Conservation (phyloP, 2,113 vertebrate genomes). For the Hoplias malabaricus region DNA sequence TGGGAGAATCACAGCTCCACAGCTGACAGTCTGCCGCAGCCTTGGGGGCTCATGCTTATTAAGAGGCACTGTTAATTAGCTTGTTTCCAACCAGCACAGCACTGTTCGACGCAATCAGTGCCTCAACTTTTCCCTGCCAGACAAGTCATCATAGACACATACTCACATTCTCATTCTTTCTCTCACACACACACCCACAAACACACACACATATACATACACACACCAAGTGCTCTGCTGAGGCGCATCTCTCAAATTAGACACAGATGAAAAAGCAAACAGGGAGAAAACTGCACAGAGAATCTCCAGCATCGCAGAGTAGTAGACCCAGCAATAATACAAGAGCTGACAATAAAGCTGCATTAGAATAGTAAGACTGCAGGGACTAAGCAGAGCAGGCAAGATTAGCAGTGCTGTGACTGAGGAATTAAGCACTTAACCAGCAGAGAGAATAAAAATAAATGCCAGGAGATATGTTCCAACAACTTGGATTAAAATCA, state of each 20-base stretch:
- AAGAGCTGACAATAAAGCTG: slow-evolving; percentile 24
- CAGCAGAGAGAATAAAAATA: not conserved
- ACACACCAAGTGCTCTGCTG: slow-evolving; percentile 48
- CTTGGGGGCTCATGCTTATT: slow-evolving; percentile 41
- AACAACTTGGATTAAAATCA: not conserved
- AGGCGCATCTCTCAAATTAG: slow-evolving; percentile 52
- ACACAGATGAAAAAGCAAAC: slow-evolving; percentile 50
- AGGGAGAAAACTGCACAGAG: slow-evolving; percentile 47
- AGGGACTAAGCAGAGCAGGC: slow-evolving; percentile 7
- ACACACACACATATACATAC: not conserved
- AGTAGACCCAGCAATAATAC: slow-evolving; percentile 44
- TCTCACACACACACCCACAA: not conserved
- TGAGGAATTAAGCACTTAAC: slow-evolving; percentile 27
- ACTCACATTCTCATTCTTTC: slow-evolving; percentile 36
- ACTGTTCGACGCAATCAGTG: slow-evolving; percentile 32
- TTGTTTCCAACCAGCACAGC: slow-evolving; percentile 39
- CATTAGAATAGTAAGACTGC: slow-evolving; percentile 29
- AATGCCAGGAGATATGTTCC: slow-evolving; percentile 5
- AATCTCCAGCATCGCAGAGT: slow-evolving; percentile 22
- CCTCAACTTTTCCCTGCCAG: slow-evolving; percentile 36
- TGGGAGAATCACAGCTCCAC: slow-evolving; percentile 25
- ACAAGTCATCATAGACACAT: slow-evolving; percentile 53
- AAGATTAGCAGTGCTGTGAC: slow-evolving; percentile 26
- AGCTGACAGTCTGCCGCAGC: slow-evolving; percentile 36
- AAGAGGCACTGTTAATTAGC: slow-evolving; percentile 53